Evolutionary conservation across 2,113 vertebrate species (phyloP).

Genomic region (Ptyas mucosa): DNA sequence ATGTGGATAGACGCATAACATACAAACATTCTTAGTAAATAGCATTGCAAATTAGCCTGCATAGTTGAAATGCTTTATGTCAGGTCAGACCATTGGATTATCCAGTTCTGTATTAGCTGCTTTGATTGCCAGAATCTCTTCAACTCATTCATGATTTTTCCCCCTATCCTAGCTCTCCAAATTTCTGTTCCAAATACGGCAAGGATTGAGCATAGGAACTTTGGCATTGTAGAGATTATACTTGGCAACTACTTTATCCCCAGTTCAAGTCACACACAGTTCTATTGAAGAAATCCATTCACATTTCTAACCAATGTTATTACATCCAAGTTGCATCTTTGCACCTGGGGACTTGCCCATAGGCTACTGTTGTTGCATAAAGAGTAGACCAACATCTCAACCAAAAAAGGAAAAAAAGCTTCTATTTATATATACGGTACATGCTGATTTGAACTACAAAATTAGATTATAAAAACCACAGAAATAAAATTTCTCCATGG

Average conservation of each 20-base stretch:
- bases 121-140: background rate
- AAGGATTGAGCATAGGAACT: background rate
- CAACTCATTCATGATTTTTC: background rate
- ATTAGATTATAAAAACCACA: background rate
- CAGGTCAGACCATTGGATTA: background rate
- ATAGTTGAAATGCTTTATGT: background rate
- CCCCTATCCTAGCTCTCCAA: background rate
- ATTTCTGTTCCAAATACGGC: background rate
- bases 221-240: background rate
- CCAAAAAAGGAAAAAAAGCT: background rate
- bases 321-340: background rate
- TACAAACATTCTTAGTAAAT: background rate
- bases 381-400: background rate
- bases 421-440: background rate
- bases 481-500: background rate
- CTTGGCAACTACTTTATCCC: background rate
- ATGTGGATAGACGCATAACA: background rate
- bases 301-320: background rate
- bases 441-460: background rate
- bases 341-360: background rate
- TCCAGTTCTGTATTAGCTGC: background rate
- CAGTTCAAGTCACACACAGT: background rate
- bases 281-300: background rate
- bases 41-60: background rate
- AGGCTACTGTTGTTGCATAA: background rate